Conservation (phyloP, 2,113 vertebrate species). For the Hippocampus guttulatus region DNA sequence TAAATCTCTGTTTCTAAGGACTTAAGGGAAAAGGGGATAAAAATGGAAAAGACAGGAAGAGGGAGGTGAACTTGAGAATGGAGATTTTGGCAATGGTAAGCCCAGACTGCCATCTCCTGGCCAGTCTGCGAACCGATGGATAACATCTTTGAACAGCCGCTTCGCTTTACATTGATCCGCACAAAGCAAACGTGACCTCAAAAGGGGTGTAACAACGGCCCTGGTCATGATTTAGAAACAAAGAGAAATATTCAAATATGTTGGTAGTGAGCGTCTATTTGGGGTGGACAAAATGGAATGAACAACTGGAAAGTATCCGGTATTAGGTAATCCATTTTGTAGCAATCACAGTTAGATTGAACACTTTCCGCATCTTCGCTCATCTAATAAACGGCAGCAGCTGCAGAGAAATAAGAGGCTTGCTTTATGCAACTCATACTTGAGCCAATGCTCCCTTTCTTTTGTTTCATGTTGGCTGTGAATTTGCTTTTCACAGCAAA, state of each 20-base stretch:
- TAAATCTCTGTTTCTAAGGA: slow-evolving; percentile 64
- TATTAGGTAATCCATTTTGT: slow-evolving; percentile 43
- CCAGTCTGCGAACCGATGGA: slow-evolving; percentile 2
- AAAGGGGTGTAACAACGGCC: slow-evolving; percentile 24
- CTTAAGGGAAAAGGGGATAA: slow-evolving; percentile 59
- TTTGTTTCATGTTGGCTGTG: slow-evolving; percentile 19
- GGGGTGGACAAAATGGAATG: slow-evolving; percentile 38
- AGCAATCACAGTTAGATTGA: slow-evolving; percentile 54
- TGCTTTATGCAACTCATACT: slow-evolving; percentile 23
- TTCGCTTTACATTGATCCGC: slow-evolving; percentile 35
- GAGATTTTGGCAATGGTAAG: slow-evolving; percentile 28
- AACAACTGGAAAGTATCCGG: slow-evolving; percentile 28
- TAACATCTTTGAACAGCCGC: slow-evolving; percentile 38
- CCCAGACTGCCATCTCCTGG: slow-evolving; percentile 64
- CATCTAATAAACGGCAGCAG: slow-evolving; percentile 33
- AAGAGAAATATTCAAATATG: slow-evolving; percentile 23
- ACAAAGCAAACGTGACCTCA: slow-evolving; percentile 49
- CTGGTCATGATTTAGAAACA: slow-evolving; percentile 40
- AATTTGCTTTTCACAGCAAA: slow-evolving; percentile 18
- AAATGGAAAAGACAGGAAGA: slow-evolving; percentile 57
- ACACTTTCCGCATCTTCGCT: slow-evolving; percentile 28
- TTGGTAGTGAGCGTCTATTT: slow-evolving; percentile 1
- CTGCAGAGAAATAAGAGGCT: slow-evolving; percentile 25
- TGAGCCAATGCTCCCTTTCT: slow-evolving; percentile 21
- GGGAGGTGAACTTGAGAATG: slow-evolving; percentile 33